A percentile compares a stretch with the other conserved stretches of the same genome.
Evolutionary conservation across 2,888 invertebrate species (phyloP).

Genomic region (Tribolium freemani): DNA sequence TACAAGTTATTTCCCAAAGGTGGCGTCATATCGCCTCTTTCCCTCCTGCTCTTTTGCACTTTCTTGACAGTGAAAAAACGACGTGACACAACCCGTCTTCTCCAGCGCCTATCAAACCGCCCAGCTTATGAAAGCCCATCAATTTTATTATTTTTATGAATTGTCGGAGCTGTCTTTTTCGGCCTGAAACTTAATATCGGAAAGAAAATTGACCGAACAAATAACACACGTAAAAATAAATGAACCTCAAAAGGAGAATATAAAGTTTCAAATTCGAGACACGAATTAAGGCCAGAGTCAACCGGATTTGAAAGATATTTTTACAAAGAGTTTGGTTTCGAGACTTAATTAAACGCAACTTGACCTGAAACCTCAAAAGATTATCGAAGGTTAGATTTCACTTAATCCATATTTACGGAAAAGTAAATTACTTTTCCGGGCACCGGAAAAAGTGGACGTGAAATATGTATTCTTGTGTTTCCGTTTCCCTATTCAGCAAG

Average conservation of each 20-base stretch:
- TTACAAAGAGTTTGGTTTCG: neutral
- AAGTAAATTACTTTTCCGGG: no score
- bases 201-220: constrained; percentile 22
- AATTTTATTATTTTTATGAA: constrained; percentile 44
- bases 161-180: constrained; percentile 36
- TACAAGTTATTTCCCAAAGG: constrained; percentile 41
- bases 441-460: neutral
- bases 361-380: neutral
- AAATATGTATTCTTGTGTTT: neutral
- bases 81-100: constrained; percentile 41
- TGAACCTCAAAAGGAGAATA: neutral
- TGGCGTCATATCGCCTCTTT: constrained; percentile 29
- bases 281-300: neutral
- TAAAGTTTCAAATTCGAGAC: neutral
- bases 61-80: constrained; percentile 41
- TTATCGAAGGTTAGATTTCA: neutral
- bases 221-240: neutral
- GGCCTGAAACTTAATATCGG: constrained; percentile 23
- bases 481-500: constrained; percentile 5
- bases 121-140: constrained; percentile 42
- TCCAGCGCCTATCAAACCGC: constrained; percentile 38
- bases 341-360: neutral
- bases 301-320: neutral
- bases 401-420: neutral
- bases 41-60: constrained; percentile 23